Conservation (phyloP, 2,888 invertebrate species). For the Drosophila acutilabella region DNA sequence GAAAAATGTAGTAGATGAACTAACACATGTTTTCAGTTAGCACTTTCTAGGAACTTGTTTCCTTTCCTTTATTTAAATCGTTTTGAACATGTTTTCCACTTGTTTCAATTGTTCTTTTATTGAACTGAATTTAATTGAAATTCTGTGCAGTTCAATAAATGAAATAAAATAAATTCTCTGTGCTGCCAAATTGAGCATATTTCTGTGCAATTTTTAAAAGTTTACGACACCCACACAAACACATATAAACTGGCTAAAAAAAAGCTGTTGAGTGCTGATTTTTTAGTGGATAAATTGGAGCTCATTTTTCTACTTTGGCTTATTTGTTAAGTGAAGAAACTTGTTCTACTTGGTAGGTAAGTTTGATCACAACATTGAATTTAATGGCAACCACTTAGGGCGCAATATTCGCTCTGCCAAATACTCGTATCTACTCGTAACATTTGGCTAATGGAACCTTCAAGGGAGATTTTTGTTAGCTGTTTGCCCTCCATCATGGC, state of each 20-base stretch:
- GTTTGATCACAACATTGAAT: slow-evolving; percentile 55
- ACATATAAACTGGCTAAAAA: background rate
- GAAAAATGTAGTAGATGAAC: background rate
- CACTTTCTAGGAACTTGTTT: no score
- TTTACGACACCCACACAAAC: slow-evolving; percentile 3
- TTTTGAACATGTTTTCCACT: background rate
- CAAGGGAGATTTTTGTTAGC: slow-evolving; percentile 10
- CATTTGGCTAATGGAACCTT: slow-evolving; percentile 55
- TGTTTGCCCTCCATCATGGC: slow-evolving; percentile 33
- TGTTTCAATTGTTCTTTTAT: no score
- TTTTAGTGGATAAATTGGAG: slow-evolving; percentile 16
- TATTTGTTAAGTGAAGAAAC: slow-evolving; percentile 53
- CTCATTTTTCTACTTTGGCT: slow-evolving; percentile 5
- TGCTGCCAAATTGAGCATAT: slow-evolving; percentile 3
- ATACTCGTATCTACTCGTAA: slow-evolving; percentile 32
- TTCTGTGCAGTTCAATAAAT: background rate
- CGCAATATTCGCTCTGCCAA: slow-evolving; percentile 39
- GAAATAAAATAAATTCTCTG: slow-evolving; percentile 2
- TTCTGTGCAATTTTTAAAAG: background rate
- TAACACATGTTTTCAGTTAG: background rate
- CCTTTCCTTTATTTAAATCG: no score
- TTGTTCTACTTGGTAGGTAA: slow-evolving; percentile 41
- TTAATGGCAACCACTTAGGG: slow-evolving; percentile 59
- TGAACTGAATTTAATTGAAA: background rate
- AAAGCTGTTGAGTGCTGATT: slow-evolving; percentile 9